These are phyloP conservation scores for Podarcis siculus DNA, from an alignment of 2,797 vertebrate species.

Conservation along the genomic window DNA sequence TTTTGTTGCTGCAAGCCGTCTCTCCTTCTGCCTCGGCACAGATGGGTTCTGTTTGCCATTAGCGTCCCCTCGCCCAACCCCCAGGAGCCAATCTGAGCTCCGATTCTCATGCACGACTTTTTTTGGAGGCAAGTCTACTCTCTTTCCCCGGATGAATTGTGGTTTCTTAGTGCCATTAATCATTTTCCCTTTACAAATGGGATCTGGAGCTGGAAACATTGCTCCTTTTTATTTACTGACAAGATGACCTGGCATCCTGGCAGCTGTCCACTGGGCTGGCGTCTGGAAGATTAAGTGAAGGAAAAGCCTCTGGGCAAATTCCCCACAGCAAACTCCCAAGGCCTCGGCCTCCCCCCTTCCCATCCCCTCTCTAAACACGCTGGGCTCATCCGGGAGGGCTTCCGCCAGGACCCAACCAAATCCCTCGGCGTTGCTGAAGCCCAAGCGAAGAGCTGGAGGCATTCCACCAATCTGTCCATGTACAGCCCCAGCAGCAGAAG, in stretches of 20 bases:
- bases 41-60: conserved; percentile 58
- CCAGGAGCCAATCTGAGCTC: conserved; percentile 44
- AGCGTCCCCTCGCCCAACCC: conserved; percentile 42
- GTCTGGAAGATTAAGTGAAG: conserved; percentile 47
- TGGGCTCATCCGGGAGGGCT: background rate
- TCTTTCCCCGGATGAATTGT: conserved; percentile 66
- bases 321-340: background rate
- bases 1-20: conserved; percentile 3
- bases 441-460: background rate
- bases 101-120: conserved; percentile 56
- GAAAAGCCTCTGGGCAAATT: conserved; percentile 39
- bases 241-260: conserved; percentile 69
- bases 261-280: conserved; percentile 55
- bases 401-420: background rate
- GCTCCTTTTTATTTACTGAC: conserved; percentile 67
- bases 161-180: conserved; percentile 70
- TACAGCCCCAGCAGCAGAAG: background rate
- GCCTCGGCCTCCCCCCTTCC: rapidly evolving
- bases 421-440: background rate
- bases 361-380: conserved; percentile 14
- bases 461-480: background rate
- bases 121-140: conserved; percentile 57
- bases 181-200: conserved; percentile 71
- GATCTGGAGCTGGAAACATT: conserved; percentile 64
- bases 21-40: background rate